These are phyloP conservation scores for Chloroceryle aenea DNA, from an alignment of 2,113 vertebrate genomes.

Conservation along the genomic window DNA sequence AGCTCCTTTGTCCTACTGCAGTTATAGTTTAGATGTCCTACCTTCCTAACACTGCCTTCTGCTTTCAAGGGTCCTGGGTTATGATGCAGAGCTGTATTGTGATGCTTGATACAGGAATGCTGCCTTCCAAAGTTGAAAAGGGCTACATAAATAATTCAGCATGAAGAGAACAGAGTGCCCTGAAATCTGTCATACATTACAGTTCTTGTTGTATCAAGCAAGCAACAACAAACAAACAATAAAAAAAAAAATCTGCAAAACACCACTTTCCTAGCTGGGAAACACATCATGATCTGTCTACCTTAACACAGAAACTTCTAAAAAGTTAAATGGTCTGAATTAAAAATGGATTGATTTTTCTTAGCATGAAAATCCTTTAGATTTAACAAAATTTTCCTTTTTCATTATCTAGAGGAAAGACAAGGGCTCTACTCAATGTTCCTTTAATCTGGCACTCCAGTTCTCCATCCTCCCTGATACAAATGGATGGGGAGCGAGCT, in stretches of 20 bases:
- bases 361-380: background rate
- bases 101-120: background rate
- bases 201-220: background rate
- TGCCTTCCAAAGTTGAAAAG: background rate
- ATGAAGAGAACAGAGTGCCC: background rate
- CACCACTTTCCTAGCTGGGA: background rate
- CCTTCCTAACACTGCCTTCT: background rate
- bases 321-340: background rate
- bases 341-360: background rate
- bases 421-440: background rate
- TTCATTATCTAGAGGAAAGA: background rate
- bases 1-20: background rate
- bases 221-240: background rate
- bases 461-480: background rate
- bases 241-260: background rate
- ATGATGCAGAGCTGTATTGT: background rate
- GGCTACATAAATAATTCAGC: background rate
- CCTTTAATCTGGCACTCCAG: background rate
- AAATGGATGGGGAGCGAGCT: background rate
- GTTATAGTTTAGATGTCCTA: background rate
- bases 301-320: background rate
- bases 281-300: background rate
- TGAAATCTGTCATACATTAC: background rate
- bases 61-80: background rate
- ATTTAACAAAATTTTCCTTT: background rate